Base-by-base conservation (phyloP, 1,140 invertebrate genomes). In the Orchesella cincta region DNA sequence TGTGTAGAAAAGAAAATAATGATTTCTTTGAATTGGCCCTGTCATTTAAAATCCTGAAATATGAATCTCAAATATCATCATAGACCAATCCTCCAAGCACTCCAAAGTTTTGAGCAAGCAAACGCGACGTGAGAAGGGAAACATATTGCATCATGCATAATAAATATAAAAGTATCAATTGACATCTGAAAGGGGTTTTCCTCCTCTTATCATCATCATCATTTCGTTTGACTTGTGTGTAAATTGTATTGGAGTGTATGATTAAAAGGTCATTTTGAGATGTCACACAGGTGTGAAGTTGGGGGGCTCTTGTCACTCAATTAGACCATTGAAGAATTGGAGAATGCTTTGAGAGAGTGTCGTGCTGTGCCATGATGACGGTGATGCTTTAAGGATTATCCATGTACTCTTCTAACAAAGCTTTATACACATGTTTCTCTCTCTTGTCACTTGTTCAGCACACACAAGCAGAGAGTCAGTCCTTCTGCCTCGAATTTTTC, bases 261-360 rank as follows among this genome's bases (percentile, higher is more conserved):
- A 71, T 34, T 80, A 78, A 78, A 78, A 80, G 79, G 79, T 80
- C 79, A 81, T 74, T 28, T 33, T 46, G 39, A 54, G 5, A 76
- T 77, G 78, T 81, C 77, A 78, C 77, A 79, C 80, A 81, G 78
- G 78, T 81, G 80, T 81, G 80, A 81, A 78, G 75, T 71, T 51
- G 77, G 67, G 67, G 80, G 76, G 31, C 54, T 57, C 80, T 79
- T 81, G 80, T 81, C 80, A 81, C 80, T 81, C 80, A 81, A 81
- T 81, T 81, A 78, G 80, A 79, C 73, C 71, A 78, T 77, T 77
- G 57, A 71, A 71, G 31, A 71, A 16, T 28, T 16, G 29, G 29
- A 34, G 31, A 31, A 71, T 57, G 23, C 26, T 57, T 57, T 57
- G 54, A 23, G 54, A 57, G 54, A 57, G 23, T 57, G 54, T 57